These are phyloP conservation scores for Callionymus lyra DNA, from an alignment of 2,113 vertebrate genomes.

Conservation along the genomic window DNA sequence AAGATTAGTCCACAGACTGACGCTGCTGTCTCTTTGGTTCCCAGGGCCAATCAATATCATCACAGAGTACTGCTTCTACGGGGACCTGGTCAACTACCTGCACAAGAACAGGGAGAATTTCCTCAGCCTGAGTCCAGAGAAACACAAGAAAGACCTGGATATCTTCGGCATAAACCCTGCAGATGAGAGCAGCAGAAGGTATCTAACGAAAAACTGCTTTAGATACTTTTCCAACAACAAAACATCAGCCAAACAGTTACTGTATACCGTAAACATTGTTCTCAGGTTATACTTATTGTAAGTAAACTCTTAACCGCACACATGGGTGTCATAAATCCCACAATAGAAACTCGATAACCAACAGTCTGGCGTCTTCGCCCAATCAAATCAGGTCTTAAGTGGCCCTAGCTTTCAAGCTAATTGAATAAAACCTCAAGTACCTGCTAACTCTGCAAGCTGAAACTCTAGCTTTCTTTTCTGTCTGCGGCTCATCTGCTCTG, in stretches of 20 bases:
- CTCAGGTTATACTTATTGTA: conserved; percentile 3
- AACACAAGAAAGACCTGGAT: conserved; percentile 89
- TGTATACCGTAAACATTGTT: conserved; percentile 6
- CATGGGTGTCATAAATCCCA: too few relatives aligned
- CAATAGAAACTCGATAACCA: conserved; percentile 34
- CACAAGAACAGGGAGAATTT: conserved; percentile 96
- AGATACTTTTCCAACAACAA: neutral
- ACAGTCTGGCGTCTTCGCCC: conserved; percentile 42
- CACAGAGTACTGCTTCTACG: conserved; percentile 97
- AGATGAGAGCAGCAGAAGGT: conserved; percentile 96
- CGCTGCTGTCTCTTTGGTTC: conserved; percentile 31
- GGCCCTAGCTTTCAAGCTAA: conserved; percentile 56
- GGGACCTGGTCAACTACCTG: conserved; percentile 95
- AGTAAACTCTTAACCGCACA: conserved; percentile 9
- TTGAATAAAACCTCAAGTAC: conserved; percentile 26
- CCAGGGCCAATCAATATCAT: conserved; percentile 97
- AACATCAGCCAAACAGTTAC: neutral
- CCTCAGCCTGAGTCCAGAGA: conserved; percentile 79
- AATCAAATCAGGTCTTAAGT: conserved; percentile 50
- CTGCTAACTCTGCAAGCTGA: conserved; percentile 46
- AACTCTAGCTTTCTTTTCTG: conserved; percentile 7
- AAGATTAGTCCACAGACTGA: conserved; percentile 57
- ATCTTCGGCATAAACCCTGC: conserved; percentile 91
- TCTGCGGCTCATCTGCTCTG: conserved; percentile 21
- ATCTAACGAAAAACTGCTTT: neutral